Evolutionary conservation across 92 coral and sea anemone genomes (phyloP), one percentile per base, ranked within the genome.

Genomic region (Desmophyllum pertusum): DNA sequence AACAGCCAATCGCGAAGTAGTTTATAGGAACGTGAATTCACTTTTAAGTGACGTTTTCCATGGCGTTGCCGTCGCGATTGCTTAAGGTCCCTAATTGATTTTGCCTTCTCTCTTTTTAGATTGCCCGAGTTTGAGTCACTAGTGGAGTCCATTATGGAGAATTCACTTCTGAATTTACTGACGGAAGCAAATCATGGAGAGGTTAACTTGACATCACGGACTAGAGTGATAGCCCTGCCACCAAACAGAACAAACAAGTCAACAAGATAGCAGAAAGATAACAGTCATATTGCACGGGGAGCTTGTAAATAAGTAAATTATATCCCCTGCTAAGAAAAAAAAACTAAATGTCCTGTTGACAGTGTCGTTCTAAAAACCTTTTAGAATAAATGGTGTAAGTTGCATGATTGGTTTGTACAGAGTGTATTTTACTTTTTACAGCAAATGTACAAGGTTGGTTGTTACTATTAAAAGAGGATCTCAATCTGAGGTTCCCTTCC

Each of bases 101-200:
- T n/a, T n/a, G n/a, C 33, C 5, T 5, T 6, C 25, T 59, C 7
- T 59, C 15, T 59, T 59, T n/a, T 48, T 3, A 96, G 99, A 63
- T 89, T 95, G 59, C 92, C 99, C 0, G 99, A 96, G 81, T 96
- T 92, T 45, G 95, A 91, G 81, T 90, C 97, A 11, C 50, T 96
- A 27, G 87, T 95, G 50, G 98, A 96, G 77, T 93, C 94, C 38
- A 93, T 96, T n/a, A 52, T 96, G n/a, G 98, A 96, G 77, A 96
- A 96, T 88, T 89, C 98, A 3, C 76, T 96, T 61, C 88, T 88
- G 7, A 96, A 96, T 87, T 75, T 96, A 21, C 81, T 94, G 48
- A 92, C 93, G n/a, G 99, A 96, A 83, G 99, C 98, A 48, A 96
- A 84, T 80, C 85, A 91, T 3, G 95, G 92, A 10, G 99, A 96